phyloP scores from a whole-genome alignment of 2,113 vertebrate genomes.

The Sitta europaea region DNA sequence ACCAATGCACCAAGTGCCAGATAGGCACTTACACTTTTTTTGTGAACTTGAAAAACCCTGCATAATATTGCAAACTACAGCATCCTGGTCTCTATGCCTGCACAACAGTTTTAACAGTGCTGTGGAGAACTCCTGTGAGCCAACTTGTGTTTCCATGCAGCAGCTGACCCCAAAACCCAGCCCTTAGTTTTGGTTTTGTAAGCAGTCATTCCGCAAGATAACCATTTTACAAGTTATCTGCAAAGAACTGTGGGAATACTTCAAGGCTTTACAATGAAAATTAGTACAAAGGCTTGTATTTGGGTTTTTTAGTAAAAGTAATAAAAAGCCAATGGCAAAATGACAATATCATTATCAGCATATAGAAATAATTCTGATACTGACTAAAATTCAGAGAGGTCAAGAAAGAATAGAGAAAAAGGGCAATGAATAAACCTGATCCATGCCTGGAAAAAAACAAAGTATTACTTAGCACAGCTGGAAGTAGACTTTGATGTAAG shows the following conservation, averaged over 20 bases:
- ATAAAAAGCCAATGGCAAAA: conserved; percentile 2
- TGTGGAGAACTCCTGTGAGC: not conserved
- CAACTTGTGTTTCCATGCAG: not conserved
- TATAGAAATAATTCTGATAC: conserved; percentile 18
- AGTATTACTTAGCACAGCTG: conserved; percentile 44
- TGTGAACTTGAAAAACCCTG: not conserved
- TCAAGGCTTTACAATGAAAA: not conserved
- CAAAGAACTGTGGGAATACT: not conserved
- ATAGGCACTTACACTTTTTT: not conserved
- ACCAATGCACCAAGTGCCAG: too few species aligned
- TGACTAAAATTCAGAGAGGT: conserved; percentile 38
- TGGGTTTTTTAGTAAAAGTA: not conserved
- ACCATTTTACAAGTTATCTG: not conserved
- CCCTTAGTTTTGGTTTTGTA: not conserved
- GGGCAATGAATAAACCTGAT: not conserved
- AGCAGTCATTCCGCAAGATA: not conserved
- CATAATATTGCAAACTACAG: not conserved
- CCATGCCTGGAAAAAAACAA: conserved; percentile 47
- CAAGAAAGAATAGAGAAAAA: conserved; percentile 41
- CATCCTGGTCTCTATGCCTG: not conserved
- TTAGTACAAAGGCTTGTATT: not conserved
- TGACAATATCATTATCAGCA: conserved; percentile 12
- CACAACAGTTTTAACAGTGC: not conserved
- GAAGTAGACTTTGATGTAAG: conserved; percentile 46
- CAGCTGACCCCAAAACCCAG: not conserved